Evolutionary conservation across 1,140 invertebrate genomes (phyloP).

Genomic region (Nylanderia fulva): DNA sequence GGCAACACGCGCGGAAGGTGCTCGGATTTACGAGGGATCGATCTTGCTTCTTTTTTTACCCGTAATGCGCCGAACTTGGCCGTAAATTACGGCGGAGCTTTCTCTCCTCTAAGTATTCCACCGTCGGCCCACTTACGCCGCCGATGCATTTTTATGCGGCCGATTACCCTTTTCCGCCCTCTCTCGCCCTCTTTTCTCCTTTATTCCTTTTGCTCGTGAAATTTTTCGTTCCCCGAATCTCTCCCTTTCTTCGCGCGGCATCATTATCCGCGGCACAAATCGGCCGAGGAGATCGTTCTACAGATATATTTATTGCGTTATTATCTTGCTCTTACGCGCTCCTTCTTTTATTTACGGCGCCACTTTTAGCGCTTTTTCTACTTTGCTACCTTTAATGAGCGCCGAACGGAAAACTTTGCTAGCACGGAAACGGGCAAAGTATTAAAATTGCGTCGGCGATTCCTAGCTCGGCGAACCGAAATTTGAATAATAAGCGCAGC

Average conservation of each 20-base stretch:
- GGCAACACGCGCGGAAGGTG: background rate
- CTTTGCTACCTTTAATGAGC: constrained; percentile 56
- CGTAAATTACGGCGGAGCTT: constrained; percentile 64
- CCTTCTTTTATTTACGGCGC: constrained; percentile 53
- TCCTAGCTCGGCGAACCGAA: constrained; percentile 25
- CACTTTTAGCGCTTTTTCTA: constrained; percentile 41
- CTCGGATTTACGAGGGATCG: constrained; percentile 70
- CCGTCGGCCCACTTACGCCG: constrained; percentile 72
- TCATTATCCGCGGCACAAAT: constrained; percentile 64
- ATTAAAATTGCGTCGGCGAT: constrained; percentile 47
- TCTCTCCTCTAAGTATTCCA: constrained; percentile 68
- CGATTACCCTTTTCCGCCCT: constrained; percentile 62
- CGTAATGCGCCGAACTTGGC: constrained; percentile 68
- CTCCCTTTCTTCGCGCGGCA: constrained; percentile 60
- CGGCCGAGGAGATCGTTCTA: constrained; percentile 13
- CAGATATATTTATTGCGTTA: constrained; percentile 60
- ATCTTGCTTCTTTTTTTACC: constrained; percentile 36
- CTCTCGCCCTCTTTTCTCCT: background rate
- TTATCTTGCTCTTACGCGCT: constrained; percentile 52
- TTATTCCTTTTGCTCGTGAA: no score
- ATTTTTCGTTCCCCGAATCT: constrained; percentile 57
- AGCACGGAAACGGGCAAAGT: constrained; percentile 2
- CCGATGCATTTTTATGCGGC: constrained; percentile 73
- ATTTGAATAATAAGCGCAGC: constrained; percentile 54
- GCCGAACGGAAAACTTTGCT: constrained; percentile 30